Base-by-base conservation (phyloP, 1,140 invertebrate genomes). In the Tetramorium parvispinum region DNA sequence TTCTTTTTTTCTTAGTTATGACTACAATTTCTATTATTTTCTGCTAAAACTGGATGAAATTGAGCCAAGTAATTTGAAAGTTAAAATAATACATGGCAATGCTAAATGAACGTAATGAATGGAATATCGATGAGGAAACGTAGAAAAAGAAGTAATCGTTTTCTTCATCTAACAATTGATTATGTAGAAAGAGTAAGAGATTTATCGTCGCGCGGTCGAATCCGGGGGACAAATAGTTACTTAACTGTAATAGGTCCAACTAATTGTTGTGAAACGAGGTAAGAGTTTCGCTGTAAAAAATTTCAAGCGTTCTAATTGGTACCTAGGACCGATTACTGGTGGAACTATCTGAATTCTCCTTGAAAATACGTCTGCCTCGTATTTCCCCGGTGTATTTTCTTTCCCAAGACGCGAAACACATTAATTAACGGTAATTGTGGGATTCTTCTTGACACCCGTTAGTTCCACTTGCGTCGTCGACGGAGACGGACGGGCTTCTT, bases 201-300 rank as follows among this genome's bases (percentile, higher is more conserved):
- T 59, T 82, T 59, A 73, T 73, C 66, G 40, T 18, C 32, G 21
- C 16, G 18, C 53, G 57, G n/a, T 73, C 53, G 65, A 61, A 59
- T 73, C n/a, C 40, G 11, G 18, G 27, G 43, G 8, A 75, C 59
- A 65, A 57, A 82, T 55, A 82, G 37, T 83, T 83, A 83, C 40
- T 83, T 75, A 59, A 71, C 18, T 71, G 24, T 57, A 73, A 59
- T 73, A 46, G 66, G 6, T 57, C 24, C 53, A 32, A 27, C 37
- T 46, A 51, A 73, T 57, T 51, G 37, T 43, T 11, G 53, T 4
- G 24, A 24, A 46, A n/a, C 10, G 13, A 55, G 5, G 10, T 37
- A n/a, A 82, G 16, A n/a, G 18, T 13, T n/a, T 2, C 3, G 18
- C 32, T 13, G 37, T 13, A 43, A 73, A 81, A 81, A 73, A 82